These are phyloP conservation scores for Dasyornis broadbenti DNA, from an alignment of 2,113 vertebrate species.

Conservation along the genomic window DNA sequence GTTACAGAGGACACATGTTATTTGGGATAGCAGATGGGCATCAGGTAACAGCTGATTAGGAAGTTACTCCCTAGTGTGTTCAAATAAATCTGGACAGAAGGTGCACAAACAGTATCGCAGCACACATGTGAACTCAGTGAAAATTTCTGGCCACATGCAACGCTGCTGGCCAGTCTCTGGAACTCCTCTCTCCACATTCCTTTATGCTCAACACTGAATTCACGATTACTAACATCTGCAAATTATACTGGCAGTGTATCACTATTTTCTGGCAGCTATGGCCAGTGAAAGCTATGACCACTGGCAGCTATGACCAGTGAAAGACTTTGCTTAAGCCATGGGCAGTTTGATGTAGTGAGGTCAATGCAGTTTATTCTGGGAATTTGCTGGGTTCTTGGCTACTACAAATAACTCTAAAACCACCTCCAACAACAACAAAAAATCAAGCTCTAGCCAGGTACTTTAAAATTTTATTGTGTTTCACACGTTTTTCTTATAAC, in stretches of 20 bases:
- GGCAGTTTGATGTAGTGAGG: not conserved
- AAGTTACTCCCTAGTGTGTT: constrained; percentile 14
- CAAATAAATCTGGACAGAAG: constrained; percentile 44
- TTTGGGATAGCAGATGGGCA: constrained; percentile 32
- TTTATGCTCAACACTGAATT: constrained; percentile 15
- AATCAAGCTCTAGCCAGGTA: not conserved
- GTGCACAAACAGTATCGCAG: not conserved
- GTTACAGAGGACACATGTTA: not conserved
- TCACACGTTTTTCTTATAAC: not conserved
- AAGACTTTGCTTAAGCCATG: not conserved
- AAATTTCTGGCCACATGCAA: not conserved
- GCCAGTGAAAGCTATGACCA: not conserved
- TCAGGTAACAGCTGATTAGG: constrained; percentile 37
- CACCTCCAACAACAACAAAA: not conserved
- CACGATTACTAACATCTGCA: constrained; percentile 54
- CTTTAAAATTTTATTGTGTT: not conserved
- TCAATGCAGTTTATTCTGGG: not conserved
- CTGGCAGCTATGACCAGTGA: not conserved
- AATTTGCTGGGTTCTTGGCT: not conserved
- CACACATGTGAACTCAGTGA: not conserved
- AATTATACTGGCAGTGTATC: constrained; percentile 3
- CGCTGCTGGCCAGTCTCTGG: not conserved
- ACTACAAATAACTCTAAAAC: not conserved
- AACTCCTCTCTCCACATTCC: not conserved
- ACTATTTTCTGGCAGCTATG: not conserved